Conservation (phyloP, 2,113 vertebrate species). For the Lepisosteus osseus region DNA sequence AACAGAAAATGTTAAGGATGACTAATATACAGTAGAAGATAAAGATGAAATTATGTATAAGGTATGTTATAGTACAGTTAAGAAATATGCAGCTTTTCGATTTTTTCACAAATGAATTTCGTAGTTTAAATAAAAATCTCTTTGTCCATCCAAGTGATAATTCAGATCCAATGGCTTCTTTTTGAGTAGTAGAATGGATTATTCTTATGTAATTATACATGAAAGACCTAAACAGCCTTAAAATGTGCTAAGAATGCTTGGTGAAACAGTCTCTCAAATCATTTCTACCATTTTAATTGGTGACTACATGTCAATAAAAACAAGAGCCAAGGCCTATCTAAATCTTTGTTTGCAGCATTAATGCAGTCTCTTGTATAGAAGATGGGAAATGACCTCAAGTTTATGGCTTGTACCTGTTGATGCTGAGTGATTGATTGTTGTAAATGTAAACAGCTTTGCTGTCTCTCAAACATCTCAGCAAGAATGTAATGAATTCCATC, state of each 20-base stretch:
- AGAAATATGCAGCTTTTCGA: no score
- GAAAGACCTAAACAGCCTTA: no score
- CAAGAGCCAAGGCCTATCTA: conserved; percentile 64
- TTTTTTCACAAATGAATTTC: no score
- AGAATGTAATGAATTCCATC: conserved; percentile 52
- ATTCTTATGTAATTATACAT: no score
- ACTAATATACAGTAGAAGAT: background rate
- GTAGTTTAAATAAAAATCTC: no score
- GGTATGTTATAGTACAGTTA: background rate
- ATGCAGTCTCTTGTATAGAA: conserved; percentile 35
- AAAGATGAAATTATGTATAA: background rate
- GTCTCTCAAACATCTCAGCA: conserved; percentile 37
- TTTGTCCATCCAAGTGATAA: no score
- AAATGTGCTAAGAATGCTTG: conserved; percentile 24
- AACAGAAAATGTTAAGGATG: background rate
- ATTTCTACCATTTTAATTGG: conserved; percentile 57
- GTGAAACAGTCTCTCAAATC: conserved; percentile 56
- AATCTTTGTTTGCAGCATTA: conserved; percentile 34
- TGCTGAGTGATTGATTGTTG: conserved; percentile 59
- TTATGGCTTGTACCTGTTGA: conserved; percentile 68
- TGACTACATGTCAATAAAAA: conserved; percentile 70
- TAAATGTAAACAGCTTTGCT: conserved; percentile 24
- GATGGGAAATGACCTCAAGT: conserved; percentile 65
- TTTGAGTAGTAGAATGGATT: no score
- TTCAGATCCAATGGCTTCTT: no score